phyloP scores from a whole-genome alignment of 2,113 vertebrate species.

The Nicator chloris region DNA sequence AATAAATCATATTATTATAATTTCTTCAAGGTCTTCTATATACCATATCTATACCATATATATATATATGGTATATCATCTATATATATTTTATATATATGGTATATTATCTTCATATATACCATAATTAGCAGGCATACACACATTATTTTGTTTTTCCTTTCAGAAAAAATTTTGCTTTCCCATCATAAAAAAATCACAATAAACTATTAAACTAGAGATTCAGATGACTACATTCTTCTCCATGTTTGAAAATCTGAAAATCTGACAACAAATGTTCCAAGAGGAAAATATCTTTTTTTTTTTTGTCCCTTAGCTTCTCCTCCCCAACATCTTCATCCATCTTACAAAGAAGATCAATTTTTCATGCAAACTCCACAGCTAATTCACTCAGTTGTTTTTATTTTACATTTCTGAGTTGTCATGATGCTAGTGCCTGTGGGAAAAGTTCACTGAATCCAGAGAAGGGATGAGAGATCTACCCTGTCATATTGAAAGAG shows the following conservation, averaged over 20 bases:
- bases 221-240: not conserved
- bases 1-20: too few species aligned
- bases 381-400: not conserved
- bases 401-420: slow-evolving; percentile 28
- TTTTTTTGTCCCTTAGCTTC: not conserved
- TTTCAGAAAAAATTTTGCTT: not conserved
- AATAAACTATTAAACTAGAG: not conserved
- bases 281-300: not conserved
- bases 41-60: too few species aligned
- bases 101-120: too few species aligned
- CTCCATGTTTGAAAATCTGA: not conserved
- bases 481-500: not conserved
- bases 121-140: not conserved
- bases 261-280: not conserved
- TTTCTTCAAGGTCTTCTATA: too few species aligned
- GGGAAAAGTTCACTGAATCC: not conserved
- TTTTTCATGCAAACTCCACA: not conserved
- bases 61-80: too few species aligned
- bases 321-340: not conserved
- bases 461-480: not conserved
- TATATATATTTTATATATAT: too few species aligned
- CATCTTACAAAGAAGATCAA: not conserved
- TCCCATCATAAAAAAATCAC: not conserved
- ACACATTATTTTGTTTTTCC: not conserved
- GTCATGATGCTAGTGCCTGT: not conserved